Evolutionary conservation across 2,797 vertebrate species (phyloP).

Genomic region (Vespertilio murinus): DNA sequence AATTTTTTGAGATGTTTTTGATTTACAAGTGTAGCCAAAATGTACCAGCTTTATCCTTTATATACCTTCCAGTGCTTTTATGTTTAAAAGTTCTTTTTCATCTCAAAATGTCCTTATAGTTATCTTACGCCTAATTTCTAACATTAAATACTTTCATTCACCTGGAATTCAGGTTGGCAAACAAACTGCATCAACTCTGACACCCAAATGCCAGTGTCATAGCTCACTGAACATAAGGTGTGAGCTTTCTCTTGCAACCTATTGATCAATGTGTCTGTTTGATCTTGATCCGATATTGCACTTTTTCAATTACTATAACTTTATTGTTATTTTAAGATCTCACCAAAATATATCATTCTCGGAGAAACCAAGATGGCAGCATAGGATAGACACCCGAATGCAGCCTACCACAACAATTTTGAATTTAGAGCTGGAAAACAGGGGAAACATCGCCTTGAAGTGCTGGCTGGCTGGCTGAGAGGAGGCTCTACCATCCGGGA

Average conservation of each 20-base stretch:
- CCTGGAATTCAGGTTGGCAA: slow-evolving; percentile 21
- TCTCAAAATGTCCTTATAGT: slow-evolving; percentile 4
- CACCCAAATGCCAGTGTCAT: background rate
- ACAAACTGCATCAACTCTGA: background rate
- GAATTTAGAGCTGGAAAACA: too few species aligned
- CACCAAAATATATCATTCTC: background rate
- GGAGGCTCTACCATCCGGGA: too few species aligned
- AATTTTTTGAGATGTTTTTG: background rate
- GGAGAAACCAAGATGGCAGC: too few species aligned
- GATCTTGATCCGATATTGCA: background rate
- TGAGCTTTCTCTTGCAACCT: background rate
- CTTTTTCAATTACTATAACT: background rate
- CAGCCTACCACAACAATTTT: too few species aligned
- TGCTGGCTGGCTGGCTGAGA: too few species aligned
- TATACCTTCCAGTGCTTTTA: background rate
- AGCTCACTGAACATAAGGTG: background rate
- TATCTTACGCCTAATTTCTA: slow-evolving; percentile 25
- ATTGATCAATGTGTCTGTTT: background rate
- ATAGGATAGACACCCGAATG: too few species aligned
- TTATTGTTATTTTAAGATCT: slow-evolving; percentile 20
- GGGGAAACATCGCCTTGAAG: too few species aligned
- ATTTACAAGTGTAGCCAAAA: background rate
- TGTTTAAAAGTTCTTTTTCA: background rate
- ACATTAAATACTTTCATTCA: background rate
- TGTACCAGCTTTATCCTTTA: background rate